A percentile compares a stretch with the other conserved stretches of the same genome.
These are phyloP conservation scores for Otis tarda DNA, from an alignment of 2,113 vertebrate genomes.

Conservation along the genomic window DNA sequence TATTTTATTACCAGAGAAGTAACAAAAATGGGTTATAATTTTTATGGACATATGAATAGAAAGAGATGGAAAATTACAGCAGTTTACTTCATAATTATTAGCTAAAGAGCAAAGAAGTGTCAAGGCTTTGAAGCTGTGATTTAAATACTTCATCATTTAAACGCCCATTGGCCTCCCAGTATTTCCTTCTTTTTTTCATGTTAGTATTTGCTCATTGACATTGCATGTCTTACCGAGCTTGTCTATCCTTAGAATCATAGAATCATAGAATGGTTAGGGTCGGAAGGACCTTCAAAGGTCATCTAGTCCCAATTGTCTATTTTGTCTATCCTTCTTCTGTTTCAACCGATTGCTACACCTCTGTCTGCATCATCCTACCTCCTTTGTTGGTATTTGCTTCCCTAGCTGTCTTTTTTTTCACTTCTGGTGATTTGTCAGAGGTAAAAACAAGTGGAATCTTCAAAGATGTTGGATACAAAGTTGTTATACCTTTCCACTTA, in stretches of 20 bases:
- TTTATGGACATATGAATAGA: background rate
- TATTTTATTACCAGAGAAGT: background rate
- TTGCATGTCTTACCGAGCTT: background rate
- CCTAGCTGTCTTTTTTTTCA: background rate
- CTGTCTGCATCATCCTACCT: background rate
- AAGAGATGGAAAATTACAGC: background rate
- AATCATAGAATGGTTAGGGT: no score
- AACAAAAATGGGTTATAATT: background rate
- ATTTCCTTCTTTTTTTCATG: background rate
- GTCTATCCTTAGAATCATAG: background rate
- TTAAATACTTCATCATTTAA: background rate
- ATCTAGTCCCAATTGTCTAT: no score
- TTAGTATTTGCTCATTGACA: background rate
- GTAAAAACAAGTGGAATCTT: background rate
- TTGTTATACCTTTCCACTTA: background rate
- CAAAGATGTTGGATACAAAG: background rate
- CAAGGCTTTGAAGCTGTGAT: background rate
- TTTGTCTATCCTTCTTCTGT: background rate
- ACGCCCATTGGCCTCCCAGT: background rate
- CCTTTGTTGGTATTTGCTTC: background rate
- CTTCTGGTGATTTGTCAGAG: background rate
- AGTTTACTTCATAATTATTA: background rate
- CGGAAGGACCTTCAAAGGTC: no score
- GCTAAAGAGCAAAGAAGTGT: background rate
- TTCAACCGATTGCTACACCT: background rate